Evolutionary conservation across 2,888 invertebrate genomes (phyloP).

Genomic region (Eupithecia vulgata): DNA sequence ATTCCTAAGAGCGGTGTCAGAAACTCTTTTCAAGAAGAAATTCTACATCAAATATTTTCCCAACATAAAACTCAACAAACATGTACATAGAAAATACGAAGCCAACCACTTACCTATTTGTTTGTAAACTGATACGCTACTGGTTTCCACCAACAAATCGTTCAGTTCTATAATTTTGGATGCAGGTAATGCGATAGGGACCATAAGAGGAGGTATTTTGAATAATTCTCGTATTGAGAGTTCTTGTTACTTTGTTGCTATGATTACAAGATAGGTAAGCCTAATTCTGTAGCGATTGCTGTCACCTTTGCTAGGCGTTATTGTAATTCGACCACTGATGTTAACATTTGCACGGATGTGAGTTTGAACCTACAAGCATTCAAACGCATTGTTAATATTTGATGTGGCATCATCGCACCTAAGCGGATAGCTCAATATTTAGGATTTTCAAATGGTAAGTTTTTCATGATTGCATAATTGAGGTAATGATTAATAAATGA

Average conservation of each 20-base stretch:
- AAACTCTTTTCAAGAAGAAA: neutral
- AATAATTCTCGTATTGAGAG: constrained; percentile 13
- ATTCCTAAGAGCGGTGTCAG: neutral
- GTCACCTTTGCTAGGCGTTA: neutral
- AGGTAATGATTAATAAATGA: neutral
- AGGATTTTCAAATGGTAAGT: no score
- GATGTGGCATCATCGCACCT: no score
- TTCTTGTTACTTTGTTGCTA: constrained; percentile 1
- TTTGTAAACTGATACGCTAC: constrained; percentile 36
- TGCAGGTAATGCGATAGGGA: constrained; percentile 9
- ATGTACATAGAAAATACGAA: neutral
- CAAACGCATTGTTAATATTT: neutral
- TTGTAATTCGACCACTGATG: neutral
- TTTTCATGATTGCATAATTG: no score
- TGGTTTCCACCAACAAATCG: constrained; percentile 34
- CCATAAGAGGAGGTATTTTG: constrained; percentile 2
- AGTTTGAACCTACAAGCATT: neutral
- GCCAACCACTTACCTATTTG: constrained; percentile 22
- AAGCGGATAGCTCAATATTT: no score
- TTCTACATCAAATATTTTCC: neutral
- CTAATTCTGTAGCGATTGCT: neutral
- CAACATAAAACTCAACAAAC: constrained; percentile 7
- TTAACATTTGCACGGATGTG: neutral
- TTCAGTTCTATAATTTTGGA: constrained; percentile 7
- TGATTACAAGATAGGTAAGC: neutral